Evolutionary conservation across 2,113 vertebrate species (phyloP), one percentile per base, ranked within the genome.

Genomic region (Plotosus lineatus): DNA sequence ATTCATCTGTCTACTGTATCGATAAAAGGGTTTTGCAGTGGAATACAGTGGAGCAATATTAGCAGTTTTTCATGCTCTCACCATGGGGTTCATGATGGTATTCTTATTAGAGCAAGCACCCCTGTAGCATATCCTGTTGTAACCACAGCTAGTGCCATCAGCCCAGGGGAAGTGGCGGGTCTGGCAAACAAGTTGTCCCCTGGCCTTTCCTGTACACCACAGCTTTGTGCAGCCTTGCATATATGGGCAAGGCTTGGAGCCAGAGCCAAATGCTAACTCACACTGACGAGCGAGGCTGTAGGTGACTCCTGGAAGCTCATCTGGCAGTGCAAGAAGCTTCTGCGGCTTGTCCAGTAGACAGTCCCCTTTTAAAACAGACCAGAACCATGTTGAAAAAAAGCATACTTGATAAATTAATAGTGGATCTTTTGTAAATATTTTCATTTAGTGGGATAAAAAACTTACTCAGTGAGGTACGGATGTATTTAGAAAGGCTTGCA

Each of bases 121-220:
- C 80, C 93, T 92, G 83, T 96, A 84, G 61, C 98, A 99, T 88
- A 98, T 91, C 65, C 92, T 91, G 23, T 93, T 93, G 0, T 94
- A 95, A 0, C 96, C 94, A 19, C 98, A 99, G 87, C 85, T 84
- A 21, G 98, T 99, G 84, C 98, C 97, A 0, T 99, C 98, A 0
- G 98, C 97, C 98, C 98, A 99, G 15, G 98, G 98, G 86, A 99
- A 99, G 89, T 99, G 98, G 0, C 98, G 94, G 0, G 97, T 98
- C 93, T 98, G 97, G 79, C 97, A 99, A 78, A 98, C 95, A 79
- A 98, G 91, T 86, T 99, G 97, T 3, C 96, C 96, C 0, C 95
- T 95, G 0, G 97, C 95, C 65, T 96, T 96, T 12, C 98, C 97
- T 0, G 97, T 99, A 91, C 98, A 99, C 98, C 98, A 99, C 38